Evolutionary conservation across 2,113 vertebrate genomes (phyloP).

Genomic region (Cheirogaleus medius): DNA sequence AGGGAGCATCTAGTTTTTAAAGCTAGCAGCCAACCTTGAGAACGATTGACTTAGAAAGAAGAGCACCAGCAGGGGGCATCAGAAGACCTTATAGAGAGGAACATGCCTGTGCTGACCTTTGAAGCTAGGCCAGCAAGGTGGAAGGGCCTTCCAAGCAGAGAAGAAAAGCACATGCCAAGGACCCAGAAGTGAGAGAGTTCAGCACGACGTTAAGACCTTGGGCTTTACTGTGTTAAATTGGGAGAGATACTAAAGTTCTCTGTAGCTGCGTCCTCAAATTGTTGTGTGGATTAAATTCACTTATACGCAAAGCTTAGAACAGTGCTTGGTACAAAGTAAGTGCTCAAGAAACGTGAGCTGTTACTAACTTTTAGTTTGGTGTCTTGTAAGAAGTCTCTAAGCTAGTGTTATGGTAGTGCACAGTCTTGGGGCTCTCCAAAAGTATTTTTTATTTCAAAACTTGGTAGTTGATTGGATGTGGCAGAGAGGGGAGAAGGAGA

Average conservation of each 20-base stretch:
- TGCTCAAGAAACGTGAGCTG: neutral
- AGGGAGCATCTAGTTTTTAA: neutral
- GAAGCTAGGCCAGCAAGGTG: neutral
- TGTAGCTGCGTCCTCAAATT: neutral
- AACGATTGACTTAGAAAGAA: neutral
- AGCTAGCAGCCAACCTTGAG: neutral
- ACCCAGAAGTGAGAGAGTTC: neutral
- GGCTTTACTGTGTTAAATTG: neutral
- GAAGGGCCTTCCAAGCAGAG: neutral
- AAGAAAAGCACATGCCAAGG: neutral
- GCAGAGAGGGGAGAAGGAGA: neutral
- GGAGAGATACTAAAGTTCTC: neutral
- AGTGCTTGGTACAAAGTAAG: neutral
- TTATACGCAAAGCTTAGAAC: slow-evolving; percentile 1
- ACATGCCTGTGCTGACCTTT: neutral
- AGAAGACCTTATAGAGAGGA: slow-evolving; percentile 22
- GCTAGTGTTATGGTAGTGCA: neutral
- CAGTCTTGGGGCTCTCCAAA: neutral
- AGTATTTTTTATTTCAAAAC: slow-evolving; percentile 26
- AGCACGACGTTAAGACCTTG: neutral
- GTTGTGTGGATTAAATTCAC: neutral
- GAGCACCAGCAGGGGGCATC: slow-evolving; percentile 52
- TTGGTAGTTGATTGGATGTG: neutral
- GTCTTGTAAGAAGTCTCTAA: neutral
- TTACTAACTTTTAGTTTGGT: neutral